Base-by-base conservation (phyloP, 2,113 vertebrate genomes). In the Zosterops lateralis region DNA sequence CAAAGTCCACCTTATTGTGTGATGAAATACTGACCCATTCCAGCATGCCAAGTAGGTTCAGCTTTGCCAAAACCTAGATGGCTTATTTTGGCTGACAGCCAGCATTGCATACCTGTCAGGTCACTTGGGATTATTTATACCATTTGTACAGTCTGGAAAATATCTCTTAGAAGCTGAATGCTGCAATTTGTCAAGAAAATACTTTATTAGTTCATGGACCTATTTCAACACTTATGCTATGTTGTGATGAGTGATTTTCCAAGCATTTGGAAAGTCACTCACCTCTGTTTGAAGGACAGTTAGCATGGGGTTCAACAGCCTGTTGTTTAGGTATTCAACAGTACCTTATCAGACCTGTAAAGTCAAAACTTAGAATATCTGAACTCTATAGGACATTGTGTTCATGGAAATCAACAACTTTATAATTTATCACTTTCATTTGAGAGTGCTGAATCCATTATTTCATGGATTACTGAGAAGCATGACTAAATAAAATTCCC, bases 201-300 rank as follows among this genome's bases (percentile, higher is more conserved):
- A 26, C 67, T 89, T 92, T 92, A 48, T 89, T 90, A 78, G 56
- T 71, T 56, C 26, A 14, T 54, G 25, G 67, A 26, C 50, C 87
- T 82, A 66, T 76, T 96, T 90, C 82, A 84, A 47, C 79, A 85
- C 64, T 38, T 78, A 40, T 4, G 47, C 56, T 67, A 13, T 51
- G 34, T 54, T 94, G 86, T 24, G 36, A 48, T 87, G 70, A 93
- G 50, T 78, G 84, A 92, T 72, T 96, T 94, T 94, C 86, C 80
- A 87, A 91, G 31, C 17, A 2, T 77, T 90, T 89, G 51, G 73
- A 85, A 95, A 76, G 36, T 56, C 62, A 77, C 26, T 77, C 50
- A 44, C 13, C 12, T 32, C 50, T 81, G 3, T 78, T 74, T 92
- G 44, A 32, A 68, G 34, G 66, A 34, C 29, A 42, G 11, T 54